Percentiles rank a stretch among this genome's conserved stretches.
These are phyloP conservation scores for Danionella cerebrum DNA, from an alignment of 2,113 vertebrate genomes.

Conservation along the genomic window DNA sequence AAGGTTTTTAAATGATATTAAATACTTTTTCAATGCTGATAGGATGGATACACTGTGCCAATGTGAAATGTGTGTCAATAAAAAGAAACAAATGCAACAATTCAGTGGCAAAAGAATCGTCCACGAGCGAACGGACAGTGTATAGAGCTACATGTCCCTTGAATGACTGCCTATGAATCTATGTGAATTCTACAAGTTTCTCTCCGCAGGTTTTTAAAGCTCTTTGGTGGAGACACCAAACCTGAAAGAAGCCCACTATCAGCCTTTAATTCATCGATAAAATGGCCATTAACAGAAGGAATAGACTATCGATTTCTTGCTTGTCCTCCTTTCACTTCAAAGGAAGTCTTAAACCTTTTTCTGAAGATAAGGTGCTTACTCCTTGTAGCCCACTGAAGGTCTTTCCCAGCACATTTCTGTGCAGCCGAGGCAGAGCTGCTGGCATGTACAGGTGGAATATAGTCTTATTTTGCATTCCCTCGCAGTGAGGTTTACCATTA, in stretches of 20 bases:
- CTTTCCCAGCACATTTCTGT: slow-evolving; percentile 12
- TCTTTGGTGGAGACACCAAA: neutral
- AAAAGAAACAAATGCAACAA: too few relatives aligned
- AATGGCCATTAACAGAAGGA: slow-evolving; percentile 41
- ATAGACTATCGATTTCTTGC: slow-evolving; percentile 48
- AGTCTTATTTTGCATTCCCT: slow-evolving; percentile 48
- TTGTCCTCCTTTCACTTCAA: slow-evolving; percentile 22
- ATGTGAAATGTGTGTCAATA: too few relatives aligned
- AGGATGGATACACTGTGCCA: too few relatives aligned
- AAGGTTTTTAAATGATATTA: too few relatives aligned
- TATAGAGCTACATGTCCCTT: too few relatives aligned
- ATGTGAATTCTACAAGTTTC: neutral
- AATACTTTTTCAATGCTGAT: too few relatives aligned
- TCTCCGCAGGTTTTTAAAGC: neutral
- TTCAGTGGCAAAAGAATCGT: too few relatives aligned
- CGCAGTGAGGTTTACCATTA: slow-evolving; percentile 44
- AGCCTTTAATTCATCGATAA: slow-evolving; percentile 44
- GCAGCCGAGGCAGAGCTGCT: neutral
- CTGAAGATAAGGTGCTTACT: slow-evolving; percentile 26
- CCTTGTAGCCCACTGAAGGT: slow-evolving; percentile 1
- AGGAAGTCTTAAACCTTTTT: slow-evolving; percentile 32
- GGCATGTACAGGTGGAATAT: neutral
- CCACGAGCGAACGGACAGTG: too few relatives aligned
- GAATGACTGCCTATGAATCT: neutral
- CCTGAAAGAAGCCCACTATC: neutral